These are phyloP conservation scores for Macrotrachela quadricornifera DNA, from an alignment of 1,140 invertebrate species.

Conservation along the genomic window DNA sequence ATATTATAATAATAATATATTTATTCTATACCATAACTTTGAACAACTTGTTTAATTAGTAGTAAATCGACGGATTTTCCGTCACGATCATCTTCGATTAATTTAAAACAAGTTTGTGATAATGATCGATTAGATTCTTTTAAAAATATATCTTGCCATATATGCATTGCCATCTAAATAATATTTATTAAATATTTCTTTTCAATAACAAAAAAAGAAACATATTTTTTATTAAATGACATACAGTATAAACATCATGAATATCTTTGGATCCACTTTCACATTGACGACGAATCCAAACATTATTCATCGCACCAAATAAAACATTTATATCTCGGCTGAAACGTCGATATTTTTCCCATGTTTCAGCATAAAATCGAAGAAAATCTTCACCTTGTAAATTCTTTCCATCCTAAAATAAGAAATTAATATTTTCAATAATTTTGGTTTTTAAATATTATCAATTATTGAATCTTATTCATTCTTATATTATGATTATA, in stretches of 20 bases:
- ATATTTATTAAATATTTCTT: background rate
- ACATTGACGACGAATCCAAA: conserved; percentile 92
- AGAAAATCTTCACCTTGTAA: conserved; percentile 3
- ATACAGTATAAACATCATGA: conserved; percentile 74
- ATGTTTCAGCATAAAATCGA: conserved; percentile 34
- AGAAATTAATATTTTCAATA: background rate
- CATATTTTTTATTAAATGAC: no score
- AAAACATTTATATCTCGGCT: conserved; percentile 89
- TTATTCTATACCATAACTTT: conserved; percentile 44
- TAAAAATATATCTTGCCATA: conserved; percentile 86
- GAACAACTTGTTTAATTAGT: conserved; percentile 69
- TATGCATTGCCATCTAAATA: conserved; percentile 63
- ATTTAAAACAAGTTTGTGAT: conserved; percentile 80
- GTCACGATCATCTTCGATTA: conserved; percentile 82
- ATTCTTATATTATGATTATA: no score
- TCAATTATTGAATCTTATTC: no score
- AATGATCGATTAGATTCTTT: conserved; percentile 75
- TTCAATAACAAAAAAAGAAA: no score
- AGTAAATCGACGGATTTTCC: conserved; percentile 87
- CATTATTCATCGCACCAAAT: conserved; percentile 85
- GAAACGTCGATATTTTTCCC: conserved; percentile 95
- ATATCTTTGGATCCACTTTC: conserved; percentile 89
- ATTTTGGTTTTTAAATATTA: no score
- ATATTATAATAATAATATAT: no score
- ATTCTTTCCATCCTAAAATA: background rate